Base-by-base conservation (phyloP, 2,797 vertebrate species). In the Rhodeus uyekii region DNA sequence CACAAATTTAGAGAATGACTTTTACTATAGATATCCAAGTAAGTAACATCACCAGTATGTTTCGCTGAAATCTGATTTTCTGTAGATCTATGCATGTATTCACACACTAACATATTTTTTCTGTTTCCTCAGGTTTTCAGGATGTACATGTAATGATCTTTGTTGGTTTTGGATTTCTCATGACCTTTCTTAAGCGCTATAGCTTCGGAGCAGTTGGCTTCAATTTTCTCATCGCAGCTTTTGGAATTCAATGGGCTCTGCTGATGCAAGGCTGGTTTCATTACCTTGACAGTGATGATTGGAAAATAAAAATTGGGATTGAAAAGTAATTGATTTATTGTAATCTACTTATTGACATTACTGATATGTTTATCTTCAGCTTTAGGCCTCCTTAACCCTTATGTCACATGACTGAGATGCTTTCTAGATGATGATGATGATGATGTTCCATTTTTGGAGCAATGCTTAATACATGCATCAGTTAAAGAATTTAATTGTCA, bases 91-190 rank as follows among this genome's bases (percentile, higher is more conserved):
- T 77, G 46, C 65, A 36, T 4, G 12, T 53, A 67, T 50, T 38
- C 3, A 19, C 34, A 24, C 9, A 27, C 3, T 29, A 12, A 50
- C 4, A 13, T 48, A n/a, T 78, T 2, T 74, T 8, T 76, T 18
- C 75, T 34, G 1, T 46, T 29, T 39, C 38, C 63, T 46, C 89
- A 99, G 98, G 97, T 88, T 99, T 99, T 91, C 96, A 98, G 92
- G 98, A 99, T 0, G 98, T 99, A 82, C 97, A 99, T 0, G 97
- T 97, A 86, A 99, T 99, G 98, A 96, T 99, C 87, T 99, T 99
- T 84, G 95, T 99, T 82, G 98, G 98, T 32, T 99, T 99, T 81
- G 98, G 98, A 55, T 99, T 98, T 91, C 95, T 99, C 83, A 99
- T 99, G 98, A 97, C 95, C 0, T 99, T 99, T 89, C 94, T 99